These are phyloP conservation scores for Ricordea florida DNA, from an alignment of 92 coral and sea anemone genomes.

Conservation along the genomic window DNA sequence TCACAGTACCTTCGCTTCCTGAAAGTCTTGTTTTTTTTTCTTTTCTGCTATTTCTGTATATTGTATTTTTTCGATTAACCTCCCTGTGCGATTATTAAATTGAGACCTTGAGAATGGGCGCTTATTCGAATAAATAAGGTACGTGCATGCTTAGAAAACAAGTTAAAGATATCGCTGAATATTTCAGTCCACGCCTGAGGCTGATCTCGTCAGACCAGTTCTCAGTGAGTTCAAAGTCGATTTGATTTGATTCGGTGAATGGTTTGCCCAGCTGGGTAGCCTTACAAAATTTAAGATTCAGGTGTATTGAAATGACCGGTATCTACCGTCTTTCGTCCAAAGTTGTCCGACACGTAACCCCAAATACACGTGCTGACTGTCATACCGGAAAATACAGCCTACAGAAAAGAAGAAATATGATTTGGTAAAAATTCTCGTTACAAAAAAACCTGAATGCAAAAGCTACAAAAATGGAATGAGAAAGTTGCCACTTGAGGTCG, in stretches of 20 bases:
- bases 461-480: background rate
- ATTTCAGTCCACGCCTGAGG: no score
- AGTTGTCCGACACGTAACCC: constrained; percentile 92
- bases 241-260: no score
- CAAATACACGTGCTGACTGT: constrained; percentile 84
- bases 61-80: background rate
- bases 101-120: no score
- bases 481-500: background rate
- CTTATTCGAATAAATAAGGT: no score
- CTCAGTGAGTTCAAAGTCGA: no score
- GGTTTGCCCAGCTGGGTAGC: no score
- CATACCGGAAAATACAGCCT: constrained; percentile 97
- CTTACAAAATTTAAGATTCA: background rate
- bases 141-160: no score
- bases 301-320: background rate
- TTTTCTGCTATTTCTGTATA: background rate
- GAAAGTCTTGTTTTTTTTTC: no score
- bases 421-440: background rate
- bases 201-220: no score
- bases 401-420: background rate
- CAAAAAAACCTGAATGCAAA: background rate
- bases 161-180: no score
- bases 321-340: constrained; percentile 86
- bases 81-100: no score
- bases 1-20: no score